Percentiles rank a stretch among this genome's conserved stretches.
Conservation (phyloP, 2,797 vertebrate genomes). For the Typhlichthys subterraneus region DNA sequence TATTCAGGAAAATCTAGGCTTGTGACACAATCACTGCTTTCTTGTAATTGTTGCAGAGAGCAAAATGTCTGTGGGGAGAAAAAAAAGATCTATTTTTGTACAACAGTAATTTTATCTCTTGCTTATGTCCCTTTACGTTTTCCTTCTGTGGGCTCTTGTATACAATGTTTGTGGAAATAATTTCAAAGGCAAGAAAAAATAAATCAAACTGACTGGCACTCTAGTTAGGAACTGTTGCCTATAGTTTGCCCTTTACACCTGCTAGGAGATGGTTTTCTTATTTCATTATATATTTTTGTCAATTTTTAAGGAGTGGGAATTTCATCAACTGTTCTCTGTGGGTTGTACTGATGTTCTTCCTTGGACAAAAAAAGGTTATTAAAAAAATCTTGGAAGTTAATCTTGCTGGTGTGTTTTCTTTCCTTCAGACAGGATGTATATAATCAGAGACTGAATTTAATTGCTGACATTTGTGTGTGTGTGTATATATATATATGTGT, state of each 20-base stretch:
- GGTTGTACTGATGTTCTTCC: constrained; percentile 81
- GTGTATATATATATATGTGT: too few relatives aligned
- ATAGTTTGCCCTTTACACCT: constrained; percentile 63
- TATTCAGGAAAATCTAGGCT: constrained; percentile 72
- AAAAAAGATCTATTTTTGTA: constrained; percentile 99
- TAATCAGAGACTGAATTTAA: too few relatives aligned
- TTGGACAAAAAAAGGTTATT: constrained; percentile 73
- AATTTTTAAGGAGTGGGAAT: constrained; percentile 74
- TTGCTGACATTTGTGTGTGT: too few relatives aligned
- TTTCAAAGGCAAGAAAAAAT: constrained; percentile 32
- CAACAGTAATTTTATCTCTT: constrained; percentile 97
- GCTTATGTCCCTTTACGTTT: constrained; percentile 77
- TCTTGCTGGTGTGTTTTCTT: constrained; percentile 5
- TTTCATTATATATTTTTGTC: constrained; percentile 70
- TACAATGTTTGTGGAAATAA: constrained; percentile 67
- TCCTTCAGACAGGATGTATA: neutral
- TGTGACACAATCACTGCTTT: constrained; percentile 79
- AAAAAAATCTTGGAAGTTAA: constrained; percentile 62
- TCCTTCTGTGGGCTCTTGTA: constrained; percentile 78
- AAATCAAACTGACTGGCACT: constrained; percentile 36
- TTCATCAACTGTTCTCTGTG: constrained; percentile 78
- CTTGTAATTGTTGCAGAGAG: constrained; percentile 59
- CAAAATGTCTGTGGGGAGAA: constrained; percentile 57
- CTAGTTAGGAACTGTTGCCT: constrained; percentile 59
- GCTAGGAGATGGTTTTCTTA: constrained; percentile 62